Evolutionary conservation across 2,113 vertebrate genomes (phyloP).

Genomic region (Sinocyclocheilus maitianheensis): DNA sequence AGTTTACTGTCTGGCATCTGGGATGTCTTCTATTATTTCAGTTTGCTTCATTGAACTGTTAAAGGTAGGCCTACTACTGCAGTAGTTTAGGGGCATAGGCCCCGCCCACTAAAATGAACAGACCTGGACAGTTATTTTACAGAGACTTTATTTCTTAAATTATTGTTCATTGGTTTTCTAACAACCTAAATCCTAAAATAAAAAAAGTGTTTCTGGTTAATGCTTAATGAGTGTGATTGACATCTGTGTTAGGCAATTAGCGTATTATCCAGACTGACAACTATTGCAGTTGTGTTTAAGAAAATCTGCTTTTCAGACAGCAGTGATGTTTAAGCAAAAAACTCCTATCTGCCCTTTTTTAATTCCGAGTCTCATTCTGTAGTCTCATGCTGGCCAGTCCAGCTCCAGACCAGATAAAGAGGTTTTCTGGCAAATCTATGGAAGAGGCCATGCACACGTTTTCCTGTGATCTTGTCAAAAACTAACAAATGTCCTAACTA

Average conservation of each 20-base stretch:
- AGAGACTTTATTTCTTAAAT: neutral
- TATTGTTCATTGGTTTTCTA: neutral
- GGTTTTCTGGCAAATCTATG: neutral
- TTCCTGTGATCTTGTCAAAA: too few relatives aligned
- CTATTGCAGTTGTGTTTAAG: neutral
- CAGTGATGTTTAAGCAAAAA: neutral
- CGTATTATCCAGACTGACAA: too few relatives aligned
- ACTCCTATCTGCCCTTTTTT: neutral
- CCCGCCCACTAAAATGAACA: neutral
- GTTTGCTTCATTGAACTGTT: neutral
- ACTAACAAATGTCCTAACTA: too few relatives aligned
- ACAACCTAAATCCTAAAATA: too few relatives aligned
- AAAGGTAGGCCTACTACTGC: neutral
- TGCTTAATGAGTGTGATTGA: too few relatives aligned
- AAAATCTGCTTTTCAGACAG: neutral
- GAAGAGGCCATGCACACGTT: neutral
- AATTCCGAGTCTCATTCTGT: neutral
- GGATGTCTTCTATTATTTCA: neutral
- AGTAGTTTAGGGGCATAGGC: neutral
- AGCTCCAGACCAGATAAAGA: neutral
- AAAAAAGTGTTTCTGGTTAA: too few relatives aligned
- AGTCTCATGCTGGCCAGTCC: neutral
- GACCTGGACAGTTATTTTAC: neutral
- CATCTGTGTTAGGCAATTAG: too few relatives aligned
- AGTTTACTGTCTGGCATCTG: neutral